Percentiles rank a stretch among this genome's conserved stretches.
These are phyloP conservation scores for Ectobius pallidus DNA, from an alignment of 2,888 invertebrate species.

Conservation along the genomic window DNA sequence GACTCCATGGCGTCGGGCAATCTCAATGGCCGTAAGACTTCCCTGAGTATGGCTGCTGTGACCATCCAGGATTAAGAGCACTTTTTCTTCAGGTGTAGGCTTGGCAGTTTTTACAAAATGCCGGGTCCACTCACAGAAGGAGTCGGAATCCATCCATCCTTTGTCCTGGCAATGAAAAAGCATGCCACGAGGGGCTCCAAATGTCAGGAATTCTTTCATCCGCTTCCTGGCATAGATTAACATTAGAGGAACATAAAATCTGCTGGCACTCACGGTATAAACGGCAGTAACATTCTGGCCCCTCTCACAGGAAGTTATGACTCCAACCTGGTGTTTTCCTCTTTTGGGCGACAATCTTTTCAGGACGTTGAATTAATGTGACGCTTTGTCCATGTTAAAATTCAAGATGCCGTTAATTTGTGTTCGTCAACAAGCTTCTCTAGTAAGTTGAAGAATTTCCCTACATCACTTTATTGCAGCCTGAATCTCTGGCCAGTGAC, in stretches of 20 bases:
- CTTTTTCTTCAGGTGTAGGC: background rate
- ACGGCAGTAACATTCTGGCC: conserved; percentile 17
- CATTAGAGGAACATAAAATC: conserved; percentile 1
- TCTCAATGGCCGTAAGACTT: background rate
- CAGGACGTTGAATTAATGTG: conserved; percentile 1
- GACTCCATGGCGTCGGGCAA: background rate
- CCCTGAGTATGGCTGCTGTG: background rate
- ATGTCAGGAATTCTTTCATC: background rate
- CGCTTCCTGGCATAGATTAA: conserved; percentile 4
- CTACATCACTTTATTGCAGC: conserved; percentile 18
- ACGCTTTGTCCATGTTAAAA: background rate
- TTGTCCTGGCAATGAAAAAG: conserved; percentile 4
- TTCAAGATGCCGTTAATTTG: background rate
- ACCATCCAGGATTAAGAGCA: background rate
- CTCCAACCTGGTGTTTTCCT: conserved; percentile 25
- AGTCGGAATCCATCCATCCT: conserved; percentile 1
- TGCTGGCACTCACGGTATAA: background rate
- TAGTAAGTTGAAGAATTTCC: background rate
- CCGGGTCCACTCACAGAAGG: background rate
- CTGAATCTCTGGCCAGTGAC: conserved; percentile 19
- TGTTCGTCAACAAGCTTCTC: conserved; percentile 17
- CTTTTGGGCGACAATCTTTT: conserved; percentile 1
- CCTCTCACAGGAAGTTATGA: conserved; percentile 5
- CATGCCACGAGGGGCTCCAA: background rate
- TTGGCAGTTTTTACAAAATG: background rate